These are phyloP conservation scores for Pseudopipra pipra DNA, from an alignment of 2,113 vertebrate genomes.

Conservation along the genomic window DNA sequence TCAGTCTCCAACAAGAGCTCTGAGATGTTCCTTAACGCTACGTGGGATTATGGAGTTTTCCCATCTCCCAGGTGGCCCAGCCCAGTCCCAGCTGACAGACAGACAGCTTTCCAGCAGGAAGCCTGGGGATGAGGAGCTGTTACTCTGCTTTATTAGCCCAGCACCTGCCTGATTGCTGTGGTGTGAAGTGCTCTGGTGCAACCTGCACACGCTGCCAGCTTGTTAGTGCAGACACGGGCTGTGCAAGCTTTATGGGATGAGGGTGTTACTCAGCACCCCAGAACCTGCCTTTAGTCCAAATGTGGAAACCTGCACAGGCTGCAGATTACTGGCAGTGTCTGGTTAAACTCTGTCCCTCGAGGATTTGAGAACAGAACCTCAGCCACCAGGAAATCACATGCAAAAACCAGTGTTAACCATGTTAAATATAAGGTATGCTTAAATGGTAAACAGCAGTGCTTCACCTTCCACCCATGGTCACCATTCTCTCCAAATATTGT, in stretches of 20 bases:
- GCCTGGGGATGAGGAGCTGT: neutral
- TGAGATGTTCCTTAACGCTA: neutral
- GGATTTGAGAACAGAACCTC: neutral
- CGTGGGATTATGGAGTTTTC: neutral
- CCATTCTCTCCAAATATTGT: neutral
- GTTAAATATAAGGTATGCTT: neutral
- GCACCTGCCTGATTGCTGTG: neutral
- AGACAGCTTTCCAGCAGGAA: neutral
- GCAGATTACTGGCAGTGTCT: neutral
- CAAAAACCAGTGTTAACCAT: neutral
- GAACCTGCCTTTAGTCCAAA: neutral
- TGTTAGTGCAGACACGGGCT: neutral
- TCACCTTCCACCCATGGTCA: neutral
- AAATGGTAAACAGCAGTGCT: neutral
- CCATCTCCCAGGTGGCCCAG: neutral
- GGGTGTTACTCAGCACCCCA: neutral
- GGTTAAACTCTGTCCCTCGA: neutral
- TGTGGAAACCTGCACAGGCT: neutral
- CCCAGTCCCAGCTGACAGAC: rapidly evolving
- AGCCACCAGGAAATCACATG: neutral
- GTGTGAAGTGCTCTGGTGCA: neutral
- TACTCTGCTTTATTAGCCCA: neutral
- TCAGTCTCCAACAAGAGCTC: neutral
- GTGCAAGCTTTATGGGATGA: neutral
- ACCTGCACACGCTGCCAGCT: neutral